Evolutionary conservation across 2,113 vertebrate species (phyloP).

Genomic region (Trichomycterus rosablanca): DNA sequence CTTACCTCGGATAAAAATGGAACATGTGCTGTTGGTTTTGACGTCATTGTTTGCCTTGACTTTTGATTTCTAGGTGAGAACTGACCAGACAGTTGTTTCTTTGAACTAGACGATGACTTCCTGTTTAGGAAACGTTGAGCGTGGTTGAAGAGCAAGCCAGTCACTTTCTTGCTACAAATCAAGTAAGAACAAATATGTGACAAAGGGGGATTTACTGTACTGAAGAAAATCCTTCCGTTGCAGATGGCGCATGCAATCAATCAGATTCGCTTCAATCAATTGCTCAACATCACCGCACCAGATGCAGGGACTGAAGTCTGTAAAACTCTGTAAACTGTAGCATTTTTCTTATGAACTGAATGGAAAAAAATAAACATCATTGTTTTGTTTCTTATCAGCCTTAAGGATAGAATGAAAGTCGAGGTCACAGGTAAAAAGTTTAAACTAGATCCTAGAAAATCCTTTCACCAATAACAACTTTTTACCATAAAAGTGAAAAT

Average conservation of each 20-base stretch:
- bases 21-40: too few species aligned
- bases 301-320: not conserved
- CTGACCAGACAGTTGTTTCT: too few species aligned
- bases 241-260: slow-evolving; percentile 14
- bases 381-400: slow-evolving; percentile 1
- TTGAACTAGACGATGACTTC: not conserved
- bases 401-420: not conserved
- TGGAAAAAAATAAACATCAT: not conserved
- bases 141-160: not conserved
- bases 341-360: not conserved
- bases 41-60: not conserved
- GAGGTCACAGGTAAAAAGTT: not conserved
- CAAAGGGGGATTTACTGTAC: slow-evolving; percentile 16
- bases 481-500: too few species aligned
- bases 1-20: too few species aligned
- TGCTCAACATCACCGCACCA: not conserved
- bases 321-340: not conserved
- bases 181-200: not conserved
- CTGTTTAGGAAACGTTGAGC: not conserved
- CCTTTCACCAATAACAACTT: too few species aligned
- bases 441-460: too few species aligned
- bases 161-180: not conserved
- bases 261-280: slow-evolving; percentile 17
- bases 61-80: not conserved
- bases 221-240: not conserved